These are phyloP conservation scores for Andricus quercusramuli DNA, from an alignment of 2,888 invertebrate species.

Conservation along the genomic window DNA sequence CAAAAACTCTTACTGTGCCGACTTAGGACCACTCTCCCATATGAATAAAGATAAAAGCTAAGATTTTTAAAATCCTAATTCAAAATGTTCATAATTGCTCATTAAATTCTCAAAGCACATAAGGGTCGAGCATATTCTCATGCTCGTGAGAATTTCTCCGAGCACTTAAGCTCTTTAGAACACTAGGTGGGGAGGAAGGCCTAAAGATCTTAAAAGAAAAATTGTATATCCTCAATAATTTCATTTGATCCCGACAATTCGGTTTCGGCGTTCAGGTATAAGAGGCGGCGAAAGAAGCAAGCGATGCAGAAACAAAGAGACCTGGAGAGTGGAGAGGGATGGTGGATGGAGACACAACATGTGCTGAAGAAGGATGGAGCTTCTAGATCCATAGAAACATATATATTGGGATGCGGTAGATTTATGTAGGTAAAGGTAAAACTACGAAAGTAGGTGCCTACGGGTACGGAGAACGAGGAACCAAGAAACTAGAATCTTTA, in stretches of 20 bases:
- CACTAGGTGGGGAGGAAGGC: background rate
- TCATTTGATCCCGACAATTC: conserved; percentile 51
- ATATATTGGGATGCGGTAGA: conserved; percentile 63
- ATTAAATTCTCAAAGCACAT: too few species aligned
- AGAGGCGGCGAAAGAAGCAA: conserved; percentile 43
- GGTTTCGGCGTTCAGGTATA: conserved; percentile 54
- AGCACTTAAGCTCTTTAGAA: too few species aligned
- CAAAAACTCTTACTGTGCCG: too few species aligned
- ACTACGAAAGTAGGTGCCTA: conserved; percentile 48
- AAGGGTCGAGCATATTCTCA: too few species aligned
- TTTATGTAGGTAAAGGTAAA: conserved; percentile 64
- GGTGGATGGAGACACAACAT: background rate
- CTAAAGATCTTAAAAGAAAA: conserved; percentile 17
- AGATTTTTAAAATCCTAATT: too few species aligned
- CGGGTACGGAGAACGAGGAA: conserved; percentile 48
- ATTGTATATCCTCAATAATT: conserved; percentile 44
- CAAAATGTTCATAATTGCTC: too few species aligned
- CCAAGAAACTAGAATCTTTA: conserved; percentile 37
- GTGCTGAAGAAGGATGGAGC: conserved; percentile 44
- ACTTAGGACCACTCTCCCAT: too few species aligned
- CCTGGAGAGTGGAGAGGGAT: background rate
- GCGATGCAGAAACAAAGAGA: conserved; percentile 50
- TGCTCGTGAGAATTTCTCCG: too few species aligned
- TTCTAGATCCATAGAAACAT: conserved; percentile 54
- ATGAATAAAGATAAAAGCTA: too few species aligned